phyloP scores from a whole-genome alignment of 2,113 vertebrate genomes.

The Misgurnus mizolepis region DNA sequence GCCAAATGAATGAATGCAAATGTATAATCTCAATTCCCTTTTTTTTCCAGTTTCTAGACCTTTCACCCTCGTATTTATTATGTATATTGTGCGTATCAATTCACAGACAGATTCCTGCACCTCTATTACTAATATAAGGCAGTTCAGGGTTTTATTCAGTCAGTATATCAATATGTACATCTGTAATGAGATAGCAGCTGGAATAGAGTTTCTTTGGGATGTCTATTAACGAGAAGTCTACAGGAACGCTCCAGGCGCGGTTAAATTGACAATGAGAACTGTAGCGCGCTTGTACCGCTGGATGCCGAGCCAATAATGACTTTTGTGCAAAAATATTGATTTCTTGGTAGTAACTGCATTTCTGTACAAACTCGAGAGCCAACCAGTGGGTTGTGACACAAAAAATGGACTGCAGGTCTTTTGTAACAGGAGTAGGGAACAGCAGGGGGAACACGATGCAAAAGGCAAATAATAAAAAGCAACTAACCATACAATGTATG shows the following conservation, averaged over 20 bases:
- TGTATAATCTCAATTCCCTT: too few relatives aligned
- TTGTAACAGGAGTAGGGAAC: too few relatives aligned
- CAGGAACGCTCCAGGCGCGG: conserved; percentile 19
- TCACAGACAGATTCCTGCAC: conserved; percentile 10
- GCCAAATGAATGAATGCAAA: too few relatives aligned
- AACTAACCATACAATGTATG: not conserved
- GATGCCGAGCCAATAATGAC: conserved; percentile 3
- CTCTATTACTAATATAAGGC: conserved; percentile 22
- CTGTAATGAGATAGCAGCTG: conserved; percentile 22
- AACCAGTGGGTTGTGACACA: not conserved
- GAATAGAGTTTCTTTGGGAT: conserved; percentile 27
- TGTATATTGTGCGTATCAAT: not conserved
- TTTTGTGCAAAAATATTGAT: conserved; percentile 13
- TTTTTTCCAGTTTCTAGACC: not conserved
- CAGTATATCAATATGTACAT: conserved; percentile 34
- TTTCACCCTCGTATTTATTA: not conserved
- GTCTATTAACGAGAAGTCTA: conserved; percentile 16
- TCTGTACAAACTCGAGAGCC: not conserved
- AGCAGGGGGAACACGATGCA: not conserved
- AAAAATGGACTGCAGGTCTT: too few relatives aligned
- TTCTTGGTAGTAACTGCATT: conserved; percentile 10
- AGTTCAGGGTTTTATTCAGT: conserved; percentile 4
- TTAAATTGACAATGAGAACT: conserved; percentile 24
- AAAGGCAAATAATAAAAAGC: not conserved
- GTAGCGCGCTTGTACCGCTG: conserved; percentile 1